Base-by-base conservation (phyloP, 2,113 vertebrate genomes). In the Engraulis encrasicolus region DNA sequence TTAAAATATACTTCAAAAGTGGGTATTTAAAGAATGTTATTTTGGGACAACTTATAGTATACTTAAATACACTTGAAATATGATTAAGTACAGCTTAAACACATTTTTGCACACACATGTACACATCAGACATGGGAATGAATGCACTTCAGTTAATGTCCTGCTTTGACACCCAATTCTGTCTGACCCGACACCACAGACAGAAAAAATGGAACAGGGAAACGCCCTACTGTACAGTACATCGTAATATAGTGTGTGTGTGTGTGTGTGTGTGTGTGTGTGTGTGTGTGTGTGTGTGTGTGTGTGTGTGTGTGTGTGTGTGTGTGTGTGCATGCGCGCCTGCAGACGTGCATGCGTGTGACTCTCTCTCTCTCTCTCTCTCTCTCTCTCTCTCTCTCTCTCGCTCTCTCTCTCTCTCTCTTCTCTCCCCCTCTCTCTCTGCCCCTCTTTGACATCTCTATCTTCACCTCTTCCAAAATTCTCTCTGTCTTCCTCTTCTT, bases 231-330 rank as follows among this genome's bases (percentile, higher is more conserved):
- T n/a, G n/a, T n/a, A n/a, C n/a, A n/a, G n/a, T n/a, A n/a, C n/a
- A n/a, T n/a, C n/a, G n/a, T n/a, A n/a, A n/a, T n/a, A n/a, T n/a
- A n/a, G 18, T 54, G 19, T 82, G 83, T 84, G 84, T 84, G 82
- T 85, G 83, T 31, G 66, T 71, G 66, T 66, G n/a, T 9, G n/a
- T 66, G 9, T 66, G 23, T 66, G 23, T 23, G 7, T 66, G 58
- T 31, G 9, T 66, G 58, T 31, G 6, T n/a, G 54, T 27, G 6
- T 61, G 58, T 61, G 1, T 12, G 7, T 27, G 7, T 1, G 11
- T 58, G 18, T 58, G 1, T 58, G 54, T 1, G 54, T 23, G 20
- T 58, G 19, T 58, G 54, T 58, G 19, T 58, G 54, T 58, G 54
- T 23, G 19, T 58, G 54, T 83, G 81, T 49, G 54, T 81, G 81